These are phyloP conservation scores for Pocota personata DNA, from an alignment of 2,888 invertebrate species.

Conservation along the genomic window DNA sequence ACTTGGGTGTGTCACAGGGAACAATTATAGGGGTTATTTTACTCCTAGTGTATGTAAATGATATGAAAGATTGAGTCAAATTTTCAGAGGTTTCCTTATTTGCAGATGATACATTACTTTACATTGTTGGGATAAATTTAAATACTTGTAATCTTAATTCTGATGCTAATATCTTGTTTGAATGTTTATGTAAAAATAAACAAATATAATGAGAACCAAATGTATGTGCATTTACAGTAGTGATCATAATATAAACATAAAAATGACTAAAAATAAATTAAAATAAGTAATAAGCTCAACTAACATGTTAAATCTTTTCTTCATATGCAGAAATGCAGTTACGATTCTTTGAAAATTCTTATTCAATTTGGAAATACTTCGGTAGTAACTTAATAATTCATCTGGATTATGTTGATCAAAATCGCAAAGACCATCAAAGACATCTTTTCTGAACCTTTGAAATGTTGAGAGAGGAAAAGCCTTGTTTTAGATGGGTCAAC, in stretches of 20 bases:
- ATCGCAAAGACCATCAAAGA: no score
- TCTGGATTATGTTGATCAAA: no score
- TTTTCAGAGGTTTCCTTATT: not conserved
- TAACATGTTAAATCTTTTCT: no score
- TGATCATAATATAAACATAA: not conserved
- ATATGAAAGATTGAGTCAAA: not conserved
- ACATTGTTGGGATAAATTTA: not conserved
- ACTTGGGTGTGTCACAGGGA: not conserved
- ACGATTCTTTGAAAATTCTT: no score
- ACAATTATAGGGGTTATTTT: not conserved
- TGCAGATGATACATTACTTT: not conserved
- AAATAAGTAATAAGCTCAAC: no score
- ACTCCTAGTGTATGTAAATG: not conserved
- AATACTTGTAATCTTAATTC: not conserved
- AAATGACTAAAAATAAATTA: no score
- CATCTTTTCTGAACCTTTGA: no score
- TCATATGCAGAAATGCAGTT: no score
- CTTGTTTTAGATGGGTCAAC: no score
- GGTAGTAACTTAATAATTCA: no score
- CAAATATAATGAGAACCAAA: slow-evolving; percentile 8
- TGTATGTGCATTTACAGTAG: slow-evolving; percentile 3
- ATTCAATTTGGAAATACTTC: no score
- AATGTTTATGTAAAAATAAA: slow-evolving; percentile 1
- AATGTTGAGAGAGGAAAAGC: no score
- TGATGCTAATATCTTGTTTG: not conserved